Evolutionary conservation across 2,888 invertebrate species (phyloP), one percentile per base, ranked within the genome.

Genomic region (Apomyelois bistriatella): DNA sequence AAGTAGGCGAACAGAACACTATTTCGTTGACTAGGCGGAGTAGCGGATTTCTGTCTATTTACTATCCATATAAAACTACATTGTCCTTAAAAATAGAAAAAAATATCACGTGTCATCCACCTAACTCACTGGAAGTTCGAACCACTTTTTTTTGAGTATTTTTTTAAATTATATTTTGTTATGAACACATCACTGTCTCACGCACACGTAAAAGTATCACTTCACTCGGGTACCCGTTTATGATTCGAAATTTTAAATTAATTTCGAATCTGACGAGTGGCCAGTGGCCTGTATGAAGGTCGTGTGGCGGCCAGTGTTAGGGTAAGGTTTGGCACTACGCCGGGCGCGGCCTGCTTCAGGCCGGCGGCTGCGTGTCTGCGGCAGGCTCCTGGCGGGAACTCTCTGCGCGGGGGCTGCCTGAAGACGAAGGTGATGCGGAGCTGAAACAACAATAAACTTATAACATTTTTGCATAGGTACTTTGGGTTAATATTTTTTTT

Each of bases 1-100:
- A 48, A 5, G 43, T 35, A 22, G 42, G 51, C 35, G 43, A 43
- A 60, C 56, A 64, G 66, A 69, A 79, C 78, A 79, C 74, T 74
- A 75, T 74, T 74, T 78, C 78, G 76, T 81, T 83, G 86, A 87
- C 87, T 88, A 88, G 88, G 86, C 87, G 85, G 85, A 82, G 78
- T 75, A 76, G 75, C 79, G 76, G 74, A 56, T 67, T 60, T 53
- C 60, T 60, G 54, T 56, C 57, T 61, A 63, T 37, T 70, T 66
- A 66, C 69, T 69, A 68, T 58, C 58, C 60, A 64, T 57, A 55
- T 47, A 67, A 65, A 68, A 65, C 69, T 67, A 68, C 57, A 53
- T 52, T 56, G 62, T 74, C 61, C 67, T 65, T 65, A 61, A 48
- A 22, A 62, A 48, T 47, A 53, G 48, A 49, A 48, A 76, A n/a